Evolutionary conservation across 2,888 invertebrate species (phyloP).

Genomic region (Sepiola atlantica): DNA sequence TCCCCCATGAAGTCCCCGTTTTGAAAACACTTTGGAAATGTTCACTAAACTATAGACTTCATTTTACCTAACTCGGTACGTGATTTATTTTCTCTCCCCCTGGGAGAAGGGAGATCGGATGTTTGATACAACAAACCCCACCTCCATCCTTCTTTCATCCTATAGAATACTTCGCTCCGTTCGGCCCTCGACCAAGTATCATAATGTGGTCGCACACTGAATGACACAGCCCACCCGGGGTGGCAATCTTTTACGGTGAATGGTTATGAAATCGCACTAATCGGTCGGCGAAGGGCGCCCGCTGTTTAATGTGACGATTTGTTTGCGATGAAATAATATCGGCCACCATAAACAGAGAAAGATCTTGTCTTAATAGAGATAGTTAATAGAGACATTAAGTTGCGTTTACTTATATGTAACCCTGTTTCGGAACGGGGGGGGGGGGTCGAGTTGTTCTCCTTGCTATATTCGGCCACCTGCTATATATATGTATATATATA

Average conservation of each 20-base stretch:
- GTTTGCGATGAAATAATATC: background rate
- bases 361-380: background rate
- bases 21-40: too few species aligned
- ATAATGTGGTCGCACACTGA: background rate
- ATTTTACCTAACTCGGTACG: too few species aligned
- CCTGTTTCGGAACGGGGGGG: too few species aligned
- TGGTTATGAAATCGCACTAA: background rate
- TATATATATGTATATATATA: too few species aligned
- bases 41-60: too few species aligned
- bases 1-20: too few species aligned
- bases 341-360: background rate
- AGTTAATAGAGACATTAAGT: background rate
- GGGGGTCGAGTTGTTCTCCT: too few species aligned
- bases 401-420: too few species aligned
- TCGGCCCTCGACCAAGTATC: background rate
- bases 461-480: too few species aligned
- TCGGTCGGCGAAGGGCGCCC: background rate
- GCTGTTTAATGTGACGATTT: background rate
- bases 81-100: too few species aligned
- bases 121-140: too few species aligned
- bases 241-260: background rate
- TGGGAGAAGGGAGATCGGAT: too few species aligned
- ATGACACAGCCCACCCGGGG: conserved; percentile 19
- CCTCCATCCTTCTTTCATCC: background rate
- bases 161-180: background rate